Base-by-base conservation (phyloP, 2,888 invertebrate species). In the Sceliomorpha sp. region DNA sequence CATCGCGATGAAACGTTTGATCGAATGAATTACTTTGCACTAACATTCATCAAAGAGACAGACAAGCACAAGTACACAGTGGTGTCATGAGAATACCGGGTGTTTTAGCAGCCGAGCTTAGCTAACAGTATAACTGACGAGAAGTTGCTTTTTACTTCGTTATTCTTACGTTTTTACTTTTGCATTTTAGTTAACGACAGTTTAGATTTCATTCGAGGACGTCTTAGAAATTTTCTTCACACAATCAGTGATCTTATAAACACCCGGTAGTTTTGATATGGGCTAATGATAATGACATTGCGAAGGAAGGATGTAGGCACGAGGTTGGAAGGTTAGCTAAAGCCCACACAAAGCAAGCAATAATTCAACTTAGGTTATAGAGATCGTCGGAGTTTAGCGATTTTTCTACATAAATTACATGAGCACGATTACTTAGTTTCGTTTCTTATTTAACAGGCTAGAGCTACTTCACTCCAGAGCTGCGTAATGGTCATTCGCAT, bases 401-500 rank as follows among this genome's bases (percentile, higher is more conserved):
- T 26, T 29, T 15, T 32, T 6, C 12, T 10, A 2, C 14, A 13
- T 7, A 12, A 34, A 12, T 10, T 7, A 37, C 9, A 36, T 40
- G 26, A 5, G 37, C 67, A 17, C 69, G 45, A 24, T 63, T 51
- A 70, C 55, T 76, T 6, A 76, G 51, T 37, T 70, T 64, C 32
- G 68, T 60, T 75, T 79, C 70, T 58, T 75, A 77, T 80, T 84
- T 87, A 88, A 82, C 90, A 97, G 97, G 98, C 98, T 92, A 96
- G 97, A 90, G 98, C 98, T 74, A 95, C 96, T 82, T 95, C 96
- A 76, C 92, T 98, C 85, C 97, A 97, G 90, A 98, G 97, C 78
- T 98, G 98, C 89, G 97, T 98, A 71, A 95, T 98, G 91, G 94
- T 98, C 84, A 97, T 99, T 86, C 93, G 99, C 75, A 95, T 99